Conservation (phyloP, 2,113 vertebrate genomes). For the Siphamia tubifer region DNA sequence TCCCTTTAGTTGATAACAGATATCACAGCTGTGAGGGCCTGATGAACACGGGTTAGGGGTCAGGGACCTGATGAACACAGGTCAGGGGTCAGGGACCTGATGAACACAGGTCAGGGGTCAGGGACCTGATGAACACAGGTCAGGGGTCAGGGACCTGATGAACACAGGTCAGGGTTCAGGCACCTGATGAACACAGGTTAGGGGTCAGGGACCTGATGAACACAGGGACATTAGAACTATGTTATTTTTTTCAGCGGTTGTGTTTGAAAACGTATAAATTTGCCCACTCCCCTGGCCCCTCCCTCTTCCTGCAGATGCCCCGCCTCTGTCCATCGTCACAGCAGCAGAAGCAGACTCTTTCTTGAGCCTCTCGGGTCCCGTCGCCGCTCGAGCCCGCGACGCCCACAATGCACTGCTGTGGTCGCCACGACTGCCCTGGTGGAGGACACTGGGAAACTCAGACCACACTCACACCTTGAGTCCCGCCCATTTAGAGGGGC, state of each 20-base stretch:
- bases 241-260: neutral
- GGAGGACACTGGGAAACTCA: constrained; percentile 86
- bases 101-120: no score
- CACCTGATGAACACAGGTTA: no score
- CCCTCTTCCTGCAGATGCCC: constrained; percentile 79
- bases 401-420: constrained; percentile 84
- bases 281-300: neutral
- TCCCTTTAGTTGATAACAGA: no score
- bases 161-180: no score
- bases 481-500: constrained; percentile 67
- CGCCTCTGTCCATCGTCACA: constrained; percentile 78
- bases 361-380: constrained; percentile 83
- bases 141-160: no score
- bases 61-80: no score
- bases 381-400: constrained; percentile 85
- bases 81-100: no score
- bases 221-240: no score
- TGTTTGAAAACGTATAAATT: neutral
- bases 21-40: no score
- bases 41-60: no score
- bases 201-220: no score
- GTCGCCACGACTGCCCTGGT: constrained; percentile 85
- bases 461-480: neutral
- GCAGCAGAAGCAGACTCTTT: constrained; percentile 79
- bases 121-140: no score